These are phyloP conservation scores for Drosophila takahashii DNA, from an alignment of 1,140 invertebrate species.

Conservation along the genomic window DNA sequence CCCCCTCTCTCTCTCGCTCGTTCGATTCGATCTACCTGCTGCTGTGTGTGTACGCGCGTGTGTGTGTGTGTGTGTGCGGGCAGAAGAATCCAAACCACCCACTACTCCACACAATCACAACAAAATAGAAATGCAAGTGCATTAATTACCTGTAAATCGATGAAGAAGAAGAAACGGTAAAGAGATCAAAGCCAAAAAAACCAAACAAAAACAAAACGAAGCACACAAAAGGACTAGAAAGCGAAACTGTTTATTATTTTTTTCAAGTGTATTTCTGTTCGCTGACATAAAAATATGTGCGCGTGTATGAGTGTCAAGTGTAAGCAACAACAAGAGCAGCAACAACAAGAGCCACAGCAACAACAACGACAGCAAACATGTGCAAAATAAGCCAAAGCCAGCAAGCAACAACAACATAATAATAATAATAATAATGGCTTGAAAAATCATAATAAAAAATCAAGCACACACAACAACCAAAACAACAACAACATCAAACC, in stretches of 20 bases:
- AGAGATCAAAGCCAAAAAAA: neutral
- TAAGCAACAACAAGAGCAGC: constrained; percentile 48
- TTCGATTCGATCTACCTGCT: no score
- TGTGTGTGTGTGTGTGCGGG: neutral
- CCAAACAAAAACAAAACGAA: constrained; percentile 6
- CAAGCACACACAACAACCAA: constrained; percentile 19
- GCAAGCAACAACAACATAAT: constrained; percentile 32
- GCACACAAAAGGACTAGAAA: constrained; percentile 22
- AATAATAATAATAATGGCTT: constrained; percentile 25
- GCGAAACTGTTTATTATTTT: constrained; percentile 44
- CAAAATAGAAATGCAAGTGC: neutral
- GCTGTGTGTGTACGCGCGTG: neutral
- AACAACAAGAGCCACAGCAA: constrained; percentile 23
- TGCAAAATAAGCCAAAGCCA: constrained; percentile 47
- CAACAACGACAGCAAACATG: constrained; percentile 37
- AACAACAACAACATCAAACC: constrained; percentile 12
- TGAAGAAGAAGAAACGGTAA: constrained; percentile 5
- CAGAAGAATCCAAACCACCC: neutral
- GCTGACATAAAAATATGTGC: constrained; percentile 47
- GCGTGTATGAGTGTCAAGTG: constrained; percentile 67
- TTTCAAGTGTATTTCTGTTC: constrained; percentile 51
- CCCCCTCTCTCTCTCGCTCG: neutral
- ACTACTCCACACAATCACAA: neutral
- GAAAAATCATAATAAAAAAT: neutral
- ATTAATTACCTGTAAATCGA: constrained; percentile 7